phyloP scores from a whole-genome alignment of 2,888 invertebrate species.

The Erebia ligea region DNA sequence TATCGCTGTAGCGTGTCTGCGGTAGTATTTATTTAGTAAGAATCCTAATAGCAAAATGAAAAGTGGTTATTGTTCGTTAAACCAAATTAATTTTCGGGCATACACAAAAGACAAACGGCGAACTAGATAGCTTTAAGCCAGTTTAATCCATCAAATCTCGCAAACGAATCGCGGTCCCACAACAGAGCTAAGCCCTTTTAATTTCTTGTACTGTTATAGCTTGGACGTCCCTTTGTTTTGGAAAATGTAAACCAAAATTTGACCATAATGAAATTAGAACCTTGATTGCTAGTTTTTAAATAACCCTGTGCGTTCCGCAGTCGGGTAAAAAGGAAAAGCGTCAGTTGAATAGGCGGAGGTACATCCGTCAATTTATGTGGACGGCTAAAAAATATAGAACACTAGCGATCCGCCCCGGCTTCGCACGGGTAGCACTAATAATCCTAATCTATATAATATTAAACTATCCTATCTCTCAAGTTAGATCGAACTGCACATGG shows the following conservation, averaged over 20 bases:
- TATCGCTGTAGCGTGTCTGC: too few species aligned
- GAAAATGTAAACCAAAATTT: neutral
- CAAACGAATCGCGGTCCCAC: slow-evolving; percentile 55
- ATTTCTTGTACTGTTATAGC: slow-evolving; percentile 65
- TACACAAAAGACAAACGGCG: slow-evolving; percentile 37
- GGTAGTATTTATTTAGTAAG: too few species aligned
- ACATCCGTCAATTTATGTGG: too few species aligned
- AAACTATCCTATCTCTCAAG: too few species aligned
- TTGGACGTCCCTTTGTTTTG: slow-evolving; percentile 26
- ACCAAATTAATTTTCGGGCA: slow-evolving; percentile 42
- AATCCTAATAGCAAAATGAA: neutral
- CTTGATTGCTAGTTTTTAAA: neutral
- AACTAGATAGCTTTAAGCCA: slow-evolving; percentile 60
- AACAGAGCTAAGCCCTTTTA: slow-evolving; percentile 65
- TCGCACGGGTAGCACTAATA: too few species aligned
- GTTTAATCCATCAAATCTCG: slow-evolving; percentile 56
- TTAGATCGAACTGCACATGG: too few species aligned
- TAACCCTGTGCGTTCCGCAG: too few species aligned
- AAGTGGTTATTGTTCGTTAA: neutral
- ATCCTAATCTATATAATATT: too few species aligned
- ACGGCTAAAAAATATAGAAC: too few species aligned
- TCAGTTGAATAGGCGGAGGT: too few species aligned
- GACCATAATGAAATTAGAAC: neutral
- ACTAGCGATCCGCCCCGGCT: too few species aligned
- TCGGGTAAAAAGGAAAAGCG: too few species aligned